phyloP scores from a whole-genome alignment of 2,797 vertebrate genomes.

The Percopsis omiscomaycus region DNA sequence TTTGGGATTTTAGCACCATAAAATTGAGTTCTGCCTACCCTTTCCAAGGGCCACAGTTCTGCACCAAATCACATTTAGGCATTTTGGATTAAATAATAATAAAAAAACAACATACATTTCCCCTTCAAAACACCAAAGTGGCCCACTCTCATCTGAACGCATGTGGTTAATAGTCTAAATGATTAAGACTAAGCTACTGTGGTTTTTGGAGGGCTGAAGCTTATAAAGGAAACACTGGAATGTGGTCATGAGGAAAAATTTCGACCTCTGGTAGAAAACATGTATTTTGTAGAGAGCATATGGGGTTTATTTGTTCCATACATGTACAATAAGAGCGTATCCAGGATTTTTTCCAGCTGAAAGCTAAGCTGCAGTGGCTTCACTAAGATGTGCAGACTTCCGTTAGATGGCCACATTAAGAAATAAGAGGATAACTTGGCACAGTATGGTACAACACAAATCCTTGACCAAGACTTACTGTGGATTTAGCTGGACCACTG shows the following conservation, averaged over 20 bases:
- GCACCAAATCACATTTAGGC: conserved; percentile 59
- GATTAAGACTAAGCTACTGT: conserved; percentile 57
- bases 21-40: too few relatives aligned
- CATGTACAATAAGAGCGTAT: conserved; percentile 46
- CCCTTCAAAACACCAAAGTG: conserved; percentile 43
- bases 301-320: conserved; percentile 51
- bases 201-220: conserved; percentile 45
- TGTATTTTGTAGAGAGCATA: conserved; percentile 41
- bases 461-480: conserved; percentile 59
- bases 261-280: conserved; percentile 41
- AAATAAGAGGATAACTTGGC: conserved; percentile 60
- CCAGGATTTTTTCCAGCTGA: conserved; percentile 60
- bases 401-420: conserved; percentile 13
- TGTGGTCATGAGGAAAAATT: conserved; percentile 48
- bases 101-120: conserved; percentile 39
- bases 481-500: conserved; percentile 25
- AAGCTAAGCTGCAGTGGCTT: conserved; percentile 53
- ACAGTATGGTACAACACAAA: conserved; percentile 36
- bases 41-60: too few relatives aligned
- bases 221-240: conserved; percentile 44
- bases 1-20: too few relatives aligned
- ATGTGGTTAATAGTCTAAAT: conserved; percentile 61
- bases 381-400: conserved; percentile 50
- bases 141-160: conserved; percentile 39
- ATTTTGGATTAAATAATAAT: conserved; percentile 47